These are phyloP conservation scores for Limenitis arthemis DNA, from an alignment of 2,888 invertebrate species.

Conservation along the genomic window DNA sequence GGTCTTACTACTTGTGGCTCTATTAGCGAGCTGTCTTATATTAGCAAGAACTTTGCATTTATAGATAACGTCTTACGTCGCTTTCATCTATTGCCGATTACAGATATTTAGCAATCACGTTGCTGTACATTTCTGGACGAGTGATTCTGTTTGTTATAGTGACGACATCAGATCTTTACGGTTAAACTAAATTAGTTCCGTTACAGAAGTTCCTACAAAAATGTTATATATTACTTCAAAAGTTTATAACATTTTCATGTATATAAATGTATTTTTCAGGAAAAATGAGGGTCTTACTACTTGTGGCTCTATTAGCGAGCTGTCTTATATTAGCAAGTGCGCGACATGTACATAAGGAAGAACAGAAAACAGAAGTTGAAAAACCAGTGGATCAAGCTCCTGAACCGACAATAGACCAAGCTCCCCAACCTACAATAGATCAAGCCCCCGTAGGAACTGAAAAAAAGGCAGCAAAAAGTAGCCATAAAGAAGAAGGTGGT, in stretches of 20 bases:
- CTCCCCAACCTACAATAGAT: slow-evolving; percentile 34
- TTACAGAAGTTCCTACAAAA: slow-evolving; percentile 27
- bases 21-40: slow-evolving; percentile 43
- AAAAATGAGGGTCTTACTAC: slow-evolving; percentile 49
- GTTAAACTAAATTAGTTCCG: slow-evolving; percentile 58
- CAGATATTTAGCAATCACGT: slow-evolving; percentile 64
- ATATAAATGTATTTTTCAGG: slow-evolving; percentile 26
- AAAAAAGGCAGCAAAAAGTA: slow-evolving; percentile 59
- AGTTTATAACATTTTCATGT: neutral
- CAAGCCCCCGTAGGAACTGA: slow-evolving; percentile 65
- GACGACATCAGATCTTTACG: slow-evolving; percentile 56
- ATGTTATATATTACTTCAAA: slow-evolving; percentile 1
- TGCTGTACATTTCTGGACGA: slow-evolving; percentile 67
- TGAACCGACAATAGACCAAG: too few species aligned
- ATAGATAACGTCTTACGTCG: slow-evolving; percentile 60
- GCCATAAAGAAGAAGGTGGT: slow-evolving; percentile 76
- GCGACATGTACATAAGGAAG: slow-evolving; percentile 46
- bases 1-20: slow-evolving; percentile 42
- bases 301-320: slow-evolving; percentile 44
- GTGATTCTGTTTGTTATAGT: slow-evolving; percentile 45
- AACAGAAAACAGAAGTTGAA: slow-evolving; percentile 25
- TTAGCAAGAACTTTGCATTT: slow-evolving; percentile 52
- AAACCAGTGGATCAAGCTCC: neutral
- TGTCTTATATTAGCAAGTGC: slow-evolving; percentile 39
- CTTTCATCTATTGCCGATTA: slow-evolving; percentile 63